phyloP scores from a whole-genome alignment of 2,113 vertebrate species.

The Mystacornis crossleyi region DNA sequence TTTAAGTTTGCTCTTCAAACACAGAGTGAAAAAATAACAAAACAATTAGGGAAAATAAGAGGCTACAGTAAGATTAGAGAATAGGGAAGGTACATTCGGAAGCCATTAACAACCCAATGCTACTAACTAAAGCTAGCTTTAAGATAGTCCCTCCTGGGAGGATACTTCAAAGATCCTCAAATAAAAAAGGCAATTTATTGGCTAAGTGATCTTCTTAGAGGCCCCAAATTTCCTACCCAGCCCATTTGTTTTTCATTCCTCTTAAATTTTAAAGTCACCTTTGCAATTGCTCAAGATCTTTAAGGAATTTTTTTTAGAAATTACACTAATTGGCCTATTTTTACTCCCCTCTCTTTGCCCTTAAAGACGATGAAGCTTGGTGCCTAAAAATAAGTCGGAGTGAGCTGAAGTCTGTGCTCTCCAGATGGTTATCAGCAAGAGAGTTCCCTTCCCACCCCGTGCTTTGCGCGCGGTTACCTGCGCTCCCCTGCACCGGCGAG shows the following conservation, averaged over 20 bases:
- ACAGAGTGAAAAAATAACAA: neutral
- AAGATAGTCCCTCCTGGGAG: constrained; percentile 22
- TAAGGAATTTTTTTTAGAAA: constrained; percentile 60
- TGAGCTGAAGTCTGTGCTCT: constrained; percentile 31
- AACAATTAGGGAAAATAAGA: neutral
- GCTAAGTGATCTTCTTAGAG: constrained; percentile 34
- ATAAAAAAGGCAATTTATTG: constrained; percentile 56
- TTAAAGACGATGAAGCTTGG: constrained; percentile 38
- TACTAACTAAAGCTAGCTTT: constrained; percentile 26
- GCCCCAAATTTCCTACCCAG: constrained; percentile 30
- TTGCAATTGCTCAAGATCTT: constrained; percentile 51
- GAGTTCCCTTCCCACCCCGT: neutral
- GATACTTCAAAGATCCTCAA: constrained; percentile 55
- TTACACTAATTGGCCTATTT: constrained; percentile 68
- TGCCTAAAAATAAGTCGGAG: constrained; percentile 63
- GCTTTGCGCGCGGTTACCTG: neutral
- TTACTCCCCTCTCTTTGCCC: constrained; percentile 56
- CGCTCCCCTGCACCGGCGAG: neutral
- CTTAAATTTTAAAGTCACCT: constrained; percentile 66
- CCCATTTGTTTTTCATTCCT: constrained; percentile 59
- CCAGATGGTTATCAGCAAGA: constrained; percentile 44
- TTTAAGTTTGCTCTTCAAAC: neutral
- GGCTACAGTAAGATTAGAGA: neutral
- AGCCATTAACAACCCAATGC: constrained; percentile 33
- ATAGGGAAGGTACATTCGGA: constrained; percentile 41